Evolutionary conservation across 1,140 invertebrate species (phyloP), one percentile per base, ranked within the genome.

Genomic region (Palaemon carinicauda): DNA sequence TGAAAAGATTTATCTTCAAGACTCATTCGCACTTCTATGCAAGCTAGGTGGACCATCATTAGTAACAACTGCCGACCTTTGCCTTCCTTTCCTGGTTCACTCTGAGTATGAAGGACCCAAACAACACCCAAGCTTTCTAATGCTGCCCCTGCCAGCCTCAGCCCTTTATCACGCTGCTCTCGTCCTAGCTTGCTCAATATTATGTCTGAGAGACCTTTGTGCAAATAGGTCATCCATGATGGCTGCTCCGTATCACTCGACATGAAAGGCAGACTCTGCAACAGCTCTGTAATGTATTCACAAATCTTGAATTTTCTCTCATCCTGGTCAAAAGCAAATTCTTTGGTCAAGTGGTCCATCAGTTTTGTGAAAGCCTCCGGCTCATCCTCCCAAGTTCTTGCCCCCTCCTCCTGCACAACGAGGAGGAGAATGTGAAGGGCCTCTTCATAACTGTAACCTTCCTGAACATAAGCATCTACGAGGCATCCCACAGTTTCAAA

Each of bases 1-100:
- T 97, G 96, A 86, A 97, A 92, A 33, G 90, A 90, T 89, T 95
- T 95, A 87, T 96, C 96, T 91, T 98, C 97, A 60, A 98, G 91
- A 90, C 96, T 95, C 96, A 98, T 98, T 4, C 96, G 94, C 3
- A 98, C 94, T 93, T 98, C 97, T 90, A 98, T 96, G 75, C 96
- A 96, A 88, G 95, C 94, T 24, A 98, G 91, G 91, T 98, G 96
- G 80, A 97, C 94, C 2, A 98, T 91, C 56, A 98, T 91, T 1
- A 98, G 92, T 89, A 98, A 96, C 89, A 97, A 96, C 90, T 95
- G 94, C 14, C 90, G 51, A 60, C 89, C 91, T 95, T 96, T 82
- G 94, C 81, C 71, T 19, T 82, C 83, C 29, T 87, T 88, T 52
- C 90, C 89, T 9, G 89, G 27, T 95, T 96, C 78, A 94, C 71